Base-by-base conservation (phyloP, 1,140 invertebrate genomes). In the Pseudomyrmex cubaensis region DNA sequence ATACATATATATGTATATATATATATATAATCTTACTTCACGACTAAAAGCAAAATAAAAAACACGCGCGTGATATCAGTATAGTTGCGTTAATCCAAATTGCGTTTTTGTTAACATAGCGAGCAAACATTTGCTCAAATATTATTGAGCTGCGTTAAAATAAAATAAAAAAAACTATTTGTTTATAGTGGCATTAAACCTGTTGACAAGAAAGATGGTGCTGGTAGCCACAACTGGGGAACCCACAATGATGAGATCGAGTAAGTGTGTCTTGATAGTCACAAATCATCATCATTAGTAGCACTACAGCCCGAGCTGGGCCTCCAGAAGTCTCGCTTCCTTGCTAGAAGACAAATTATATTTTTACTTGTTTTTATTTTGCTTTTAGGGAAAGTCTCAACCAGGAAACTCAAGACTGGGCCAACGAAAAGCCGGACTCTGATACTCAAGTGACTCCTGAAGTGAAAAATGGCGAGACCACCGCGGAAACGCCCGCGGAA, bases 171-270 rank as follows among this genome's bases (percentile, higher is more conserved):
- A 35, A 35, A 35, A 78, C 67, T 83, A 22, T 77, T 20, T 67
- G 59, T 80, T 72, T 95, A 94, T 95, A 97, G 97, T 94, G 98
- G 98, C 92, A 97, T 99, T 73, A 99, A 99, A 95, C 96, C 98
- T 82, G 95, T 98, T 87, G 98, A 99, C 91, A 99, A 99, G 94
- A 97, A 97, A 87, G 98, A 99, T 92, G 98, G 98, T 92, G 97
- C 96, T 95, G 98, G 98, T 76, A 96, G 98, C 89, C 98, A 98
- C 94, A 99, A 99, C 93, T 99, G 98, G 98, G 98, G 98, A 89
- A 98, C 97, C 66, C 96, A 98, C 88, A 98, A 97, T 93, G 98
- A 99, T 94, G 98, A 98, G 89, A 96, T 98, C 87, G 97, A 98
- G 94, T 96, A 95, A 96, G 95, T 95, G 95, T 95, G 66, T 35